These are phyloP conservation scores for Larimichthys crocea DNA, from an alignment of 2,113 vertebrate species.

Conservation along the genomic window DNA sequence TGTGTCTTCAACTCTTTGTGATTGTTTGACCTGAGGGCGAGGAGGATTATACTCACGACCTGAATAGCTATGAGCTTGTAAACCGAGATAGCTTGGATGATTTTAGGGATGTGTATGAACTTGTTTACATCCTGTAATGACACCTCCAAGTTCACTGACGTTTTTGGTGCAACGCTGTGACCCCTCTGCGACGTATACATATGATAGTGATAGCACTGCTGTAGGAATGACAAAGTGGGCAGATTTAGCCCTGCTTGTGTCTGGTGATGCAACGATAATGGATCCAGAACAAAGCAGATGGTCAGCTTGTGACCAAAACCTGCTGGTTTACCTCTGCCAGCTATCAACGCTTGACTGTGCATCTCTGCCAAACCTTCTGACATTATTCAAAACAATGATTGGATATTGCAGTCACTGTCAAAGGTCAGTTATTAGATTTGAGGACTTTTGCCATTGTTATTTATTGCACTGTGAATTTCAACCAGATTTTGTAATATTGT, in stretches of 20 bases:
- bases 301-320: slow-evolving; percentile 68
- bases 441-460: not conserved
- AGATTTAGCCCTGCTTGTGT: slow-evolving; percentile 32
- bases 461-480: not conserved
- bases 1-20: not conserved
- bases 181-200: not conserved
- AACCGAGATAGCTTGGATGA: not conserved
- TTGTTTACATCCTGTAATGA: not conserved
- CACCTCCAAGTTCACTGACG: not conserved
- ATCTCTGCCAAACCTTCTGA: slow-evolving; percentile 53
- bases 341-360: slow-evolving; percentile 27
- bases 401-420: slow-evolving; percentile 12
- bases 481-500: not conserved
- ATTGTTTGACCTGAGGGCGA: not conserved
- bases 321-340: slow-evolving; percentile 52
- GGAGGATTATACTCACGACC: not conserved
- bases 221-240: slow-evolving; percentile 31
- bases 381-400: slow-evolving; percentile 26
- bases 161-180: not conserved
- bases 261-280: slow-evolving; percentile 51
- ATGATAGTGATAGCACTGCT: not conserved
- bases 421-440: slow-evolving; percentile 5
- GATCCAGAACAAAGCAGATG: slow-evolving; percentile 73
- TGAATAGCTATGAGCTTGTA: not conserved
- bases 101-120: not conserved